Base-by-base conservation (phyloP, 2,888 invertebrate genomes). In the Saturnia japonica region DNA sequence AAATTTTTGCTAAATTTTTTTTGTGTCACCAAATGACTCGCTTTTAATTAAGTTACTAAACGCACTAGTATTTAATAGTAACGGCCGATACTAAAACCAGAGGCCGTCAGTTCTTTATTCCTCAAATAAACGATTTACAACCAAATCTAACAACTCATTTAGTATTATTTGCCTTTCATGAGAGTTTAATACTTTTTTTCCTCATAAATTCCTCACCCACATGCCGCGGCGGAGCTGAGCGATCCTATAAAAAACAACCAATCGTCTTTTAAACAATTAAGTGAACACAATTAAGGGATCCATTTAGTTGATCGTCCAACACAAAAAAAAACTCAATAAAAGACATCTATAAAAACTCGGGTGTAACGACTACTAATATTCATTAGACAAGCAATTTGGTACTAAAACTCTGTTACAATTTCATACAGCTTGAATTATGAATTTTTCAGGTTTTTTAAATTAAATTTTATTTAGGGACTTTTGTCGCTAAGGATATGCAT, bases 211-310 rank as follows among this genome's bases (percentile, higher is more conserved):
- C 57, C 11, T 25, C 14, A 25, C 57, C 57, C 3, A 57, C 25
- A 79, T 77, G 75, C 79, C 73, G 75, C 70, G 73, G 19, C 47
- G 69, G 75, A 73, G 62, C 34, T 6, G 47, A 47, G 19, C 47
- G 47, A 16, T 4, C 69, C 73, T 72, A 81, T 80, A 83, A 85
- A 86, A 80, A 47, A 75, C 75, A 76, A 47, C 76, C 75, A 76
- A 81, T 81, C 76, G 77, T 75, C 76, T 82, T 78, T 82, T 77
- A 84, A 84, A 87, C 88, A 87, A 88, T 89, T 87, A 88, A 87
- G 83, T 78, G 72, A 72, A 71, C 77, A 82, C 88, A 87, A 90
- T 89, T 91, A 90, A 90, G 87, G 78, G 75, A 77, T 75, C 85
- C 84, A 84, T 87, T 86, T 82, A 81, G 83, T 87, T 87, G 87